phyloP scores from a whole-genome alignment of 1,140 invertebrate species.

The Nasonia longicornis region DNA sequence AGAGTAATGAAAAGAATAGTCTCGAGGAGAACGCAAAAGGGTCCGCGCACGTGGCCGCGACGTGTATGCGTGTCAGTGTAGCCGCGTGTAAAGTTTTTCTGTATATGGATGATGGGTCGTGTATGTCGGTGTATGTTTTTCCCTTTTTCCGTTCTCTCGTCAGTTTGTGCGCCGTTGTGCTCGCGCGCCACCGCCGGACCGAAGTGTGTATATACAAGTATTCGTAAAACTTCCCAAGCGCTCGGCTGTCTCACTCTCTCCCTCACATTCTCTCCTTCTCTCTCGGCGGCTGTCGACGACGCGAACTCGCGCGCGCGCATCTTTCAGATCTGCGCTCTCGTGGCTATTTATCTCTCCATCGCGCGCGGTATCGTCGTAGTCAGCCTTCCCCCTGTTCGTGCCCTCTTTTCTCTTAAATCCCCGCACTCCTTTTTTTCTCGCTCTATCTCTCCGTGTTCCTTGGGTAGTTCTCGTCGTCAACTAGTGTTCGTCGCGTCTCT shows the following conservation, averaged over 20 bases:
- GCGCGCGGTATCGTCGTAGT: slow-evolving; percentile 39
- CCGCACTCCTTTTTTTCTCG: neutral
- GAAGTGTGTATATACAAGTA: slow-evolving; percentile 62
- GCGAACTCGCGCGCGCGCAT: neutral
- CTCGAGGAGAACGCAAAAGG: slow-evolving; percentile 23
- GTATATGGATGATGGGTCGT: neutral
- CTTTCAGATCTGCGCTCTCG: neutral
- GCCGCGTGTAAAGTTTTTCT: slow-evolving; percentile 55
- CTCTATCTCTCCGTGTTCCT: neutral
- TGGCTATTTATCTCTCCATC: slow-evolving; percentile 36
- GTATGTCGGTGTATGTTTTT: neutral
- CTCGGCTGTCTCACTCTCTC: slow-evolving; percentile 48
- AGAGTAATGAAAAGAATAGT: slow-evolving; percentile 21
- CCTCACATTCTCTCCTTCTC: slow-evolving; percentile 34
- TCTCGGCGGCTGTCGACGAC: neutral
- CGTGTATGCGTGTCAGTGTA: slow-evolving; percentile 54
- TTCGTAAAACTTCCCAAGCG: slow-evolving; percentile 59
- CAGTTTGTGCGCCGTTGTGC: slow-evolving; percentile 60
- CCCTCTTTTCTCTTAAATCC: neutral
- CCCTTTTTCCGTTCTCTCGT: slow-evolving; percentile 37
- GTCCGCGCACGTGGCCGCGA: slow-evolving; percentile 26
- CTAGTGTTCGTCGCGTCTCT: slow-evolving; percentile 44
- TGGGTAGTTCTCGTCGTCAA: slow-evolving; percentile 29
- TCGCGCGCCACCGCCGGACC: slow-evolving; percentile 66
- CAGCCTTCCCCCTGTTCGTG: slow-evolving; percentile 33